Evolutionary conservation across 2,888 invertebrate species (phyloP), one percentile per base, ranked within the genome.

Genomic region (Tachina lurida): DNA sequence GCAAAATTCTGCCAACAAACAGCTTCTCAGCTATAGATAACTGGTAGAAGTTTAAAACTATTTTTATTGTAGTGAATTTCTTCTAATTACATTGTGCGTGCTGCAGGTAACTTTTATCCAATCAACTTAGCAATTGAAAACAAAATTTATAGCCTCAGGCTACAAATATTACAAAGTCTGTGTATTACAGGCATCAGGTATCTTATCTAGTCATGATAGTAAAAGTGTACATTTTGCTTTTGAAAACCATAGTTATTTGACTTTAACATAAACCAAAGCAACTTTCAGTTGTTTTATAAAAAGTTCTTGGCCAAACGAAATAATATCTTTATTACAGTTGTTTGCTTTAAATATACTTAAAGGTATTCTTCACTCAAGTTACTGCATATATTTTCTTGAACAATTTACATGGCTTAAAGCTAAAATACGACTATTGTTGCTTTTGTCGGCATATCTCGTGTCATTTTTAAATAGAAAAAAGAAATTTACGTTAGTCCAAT

Each of bases 381-480:
- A 10, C 39, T 52, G 7, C 5, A 31, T 31, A 41, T 49, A 22
- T 31, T 45, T 2, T 56, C n/a, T 56, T n/a, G 8, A 15, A 1
- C 15, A 62, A 41, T 17, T 17, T 7, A 13, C 3, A 31, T 15
- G 39, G 12, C 15, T 60, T 45, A 4, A 43, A 58, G 56, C 60
- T 60, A 12, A 41, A 15, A 60, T 56, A n/a, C n/a, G n/a, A n/a
- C n/a, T n/a, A 47, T 45, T 56, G 10, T 45, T 56, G 17, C 67
- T 52, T 19, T 49, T 68, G 67, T 76, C 67, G 77, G 68, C 43
- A 60, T 19, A 68, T 77, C 15, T 60, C 79, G 60, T 79, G 65
- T 79, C 43, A 45, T 71, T 31, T 45, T 58, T 39, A 12, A 13
- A 43, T 43, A 41, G 17, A 31, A 45, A 58, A 67, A 58, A 54